Conservation (phyloP, 2,113 vertebrate genomes). For the Pangasianodon hypophthalmus region DNA sequence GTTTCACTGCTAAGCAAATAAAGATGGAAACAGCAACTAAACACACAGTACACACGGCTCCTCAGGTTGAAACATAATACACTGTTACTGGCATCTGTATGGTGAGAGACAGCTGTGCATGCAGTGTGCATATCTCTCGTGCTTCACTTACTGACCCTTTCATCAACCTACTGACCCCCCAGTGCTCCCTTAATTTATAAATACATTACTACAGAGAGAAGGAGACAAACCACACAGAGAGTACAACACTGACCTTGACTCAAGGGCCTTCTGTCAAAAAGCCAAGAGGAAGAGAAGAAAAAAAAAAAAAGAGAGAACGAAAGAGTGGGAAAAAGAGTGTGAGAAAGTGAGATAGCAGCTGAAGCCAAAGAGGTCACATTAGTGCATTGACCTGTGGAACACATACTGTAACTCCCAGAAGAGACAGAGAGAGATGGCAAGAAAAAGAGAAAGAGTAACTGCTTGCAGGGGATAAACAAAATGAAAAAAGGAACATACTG, state of each 20-base stretch:
- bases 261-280: constrained; percentile 54
- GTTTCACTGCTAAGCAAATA: constrained; percentile 26
- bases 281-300: constrained; percentile 32
- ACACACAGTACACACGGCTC: background rate
- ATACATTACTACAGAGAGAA: constrained; percentile 1
- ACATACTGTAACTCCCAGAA: constrained; percentile 46
- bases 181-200: background rate
- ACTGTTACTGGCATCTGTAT: background rate
- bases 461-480: constrained; percentile 30
- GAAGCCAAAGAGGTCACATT: constrained; percentile 60
- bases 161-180: constrained; percentile 17
- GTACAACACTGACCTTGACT: constrained; percentile 58
- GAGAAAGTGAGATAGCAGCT: constrained; percentile 42
- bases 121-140: background rate
- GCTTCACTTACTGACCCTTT: constrained; percentile 17
- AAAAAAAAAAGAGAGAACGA: constrained; percentile 41
- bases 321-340: constrained; percentile 16
- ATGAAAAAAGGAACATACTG: background rate
- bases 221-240: constrained; percentile 32
- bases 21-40: background rate
- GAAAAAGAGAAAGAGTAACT: constrained; percentile 17
- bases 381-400: constrained; percentile 59
- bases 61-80: background rate
- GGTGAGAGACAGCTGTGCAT: background rate
- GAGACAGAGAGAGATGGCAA: constrained; percentile 15